Evolutionary conservation across 2,113 vertebrate species (phyloP), one percentile per base, ranked within the genome.

Genomic region (Tragelaphus strepsiceros): DNA sequence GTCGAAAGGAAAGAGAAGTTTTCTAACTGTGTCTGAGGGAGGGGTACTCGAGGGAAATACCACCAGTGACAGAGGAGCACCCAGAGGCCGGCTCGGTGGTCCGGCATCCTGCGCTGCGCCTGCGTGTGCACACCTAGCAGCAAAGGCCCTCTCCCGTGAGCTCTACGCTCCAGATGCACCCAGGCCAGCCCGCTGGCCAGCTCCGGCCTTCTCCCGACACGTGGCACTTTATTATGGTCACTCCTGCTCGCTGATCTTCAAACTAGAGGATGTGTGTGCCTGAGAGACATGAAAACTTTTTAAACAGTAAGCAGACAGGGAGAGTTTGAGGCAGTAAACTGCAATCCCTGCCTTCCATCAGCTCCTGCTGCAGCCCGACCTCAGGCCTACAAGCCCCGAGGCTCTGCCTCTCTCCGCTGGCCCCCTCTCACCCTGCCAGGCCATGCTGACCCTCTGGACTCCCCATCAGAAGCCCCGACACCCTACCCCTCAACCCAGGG

Each of bases 71-170:
- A 14, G 82, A 14, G 24, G 14, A 56, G 19, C 1, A 5, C n/a
- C n/a, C 9, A 22, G 19, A 22, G 19, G 67, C 67, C 2, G 5
- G 28, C 26, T 30, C 0, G 7, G 15, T 17, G 28, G 74, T 15
- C 4, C 2, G 0, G 78, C 16, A 5, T 3, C 16, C 78, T 9
- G 9, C 0, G 4, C 8, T 15, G 77, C 2, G 5, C 77, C 46
- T 32, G 8, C 2, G 74, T 43, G 2, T 49, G 77, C 8, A 1
- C 77, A 43, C 35, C 71, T 43, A 71, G n/a, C n/a, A 35, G 21
- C 71, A 77, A 77, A 43, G 12, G 3, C 35, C 35, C 22, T 13
- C 22, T 77, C 35, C 6, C 1, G 0, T 7, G 35, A 22, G n/a
- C 22, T 26, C 71, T 43, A 6, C 1, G 0, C 35, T 43, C 43